These are phyloP conservation scores for Bryconaethiops microstoma DNA, from an alignment of 2,797 vertebrate species.

Conservation along the genomic window DNA sequence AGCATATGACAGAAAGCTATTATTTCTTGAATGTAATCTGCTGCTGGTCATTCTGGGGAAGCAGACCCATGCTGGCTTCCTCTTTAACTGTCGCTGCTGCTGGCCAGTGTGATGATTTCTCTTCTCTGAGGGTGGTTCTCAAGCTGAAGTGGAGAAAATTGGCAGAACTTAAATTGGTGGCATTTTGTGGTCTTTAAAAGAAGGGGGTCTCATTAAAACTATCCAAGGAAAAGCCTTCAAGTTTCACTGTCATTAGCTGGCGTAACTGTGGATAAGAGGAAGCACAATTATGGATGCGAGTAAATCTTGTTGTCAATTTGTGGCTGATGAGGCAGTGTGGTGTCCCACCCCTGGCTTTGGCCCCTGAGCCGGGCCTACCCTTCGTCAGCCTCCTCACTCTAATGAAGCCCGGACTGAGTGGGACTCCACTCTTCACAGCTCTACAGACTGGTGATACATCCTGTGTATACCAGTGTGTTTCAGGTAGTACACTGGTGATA, in stretches of 20 bases:
- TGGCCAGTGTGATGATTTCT: conserved; percentile 86
- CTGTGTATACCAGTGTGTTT: background rate
- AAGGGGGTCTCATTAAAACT: conserved; percentile 96
- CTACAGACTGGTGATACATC: conserved; percentile 12
- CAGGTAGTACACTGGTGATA: background rate
- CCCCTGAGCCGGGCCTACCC: conserved; percentile 76
- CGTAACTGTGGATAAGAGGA: conserved; percentile 92
- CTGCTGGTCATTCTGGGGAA: conserved; percentile 87
- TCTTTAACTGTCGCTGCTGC: conserved; percentile 92
- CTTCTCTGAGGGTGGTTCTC: conserved; percentile 87
- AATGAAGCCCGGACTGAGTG: conserved; percentile 40
- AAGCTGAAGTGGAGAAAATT: conserved; percentile 93
- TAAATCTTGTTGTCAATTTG: conserved; percentile 98
- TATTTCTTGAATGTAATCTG: conserved; percentile 95
- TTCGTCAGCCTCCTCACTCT: conserved; percentile 43
- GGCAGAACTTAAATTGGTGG: conserved; percentile 98
- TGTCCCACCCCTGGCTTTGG: conserved; percentile 85
- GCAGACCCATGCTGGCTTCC: conserved; percentile 90
- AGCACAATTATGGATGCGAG: conserved; percentile 95
- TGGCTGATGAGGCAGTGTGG: conserved; percentile 87
- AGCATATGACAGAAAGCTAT: conserved; percentile 89
- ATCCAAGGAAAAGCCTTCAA: conserved; percentile 80
- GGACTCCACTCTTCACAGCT: conserved; percentile 33
- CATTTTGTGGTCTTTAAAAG: conserved; percentile 92
- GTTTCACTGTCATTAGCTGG: conserved; percentile 92